phyloP scores from a whole-genome alignment of 2,888 invertebrate genomes.

The Acleris laterana region DNA sequence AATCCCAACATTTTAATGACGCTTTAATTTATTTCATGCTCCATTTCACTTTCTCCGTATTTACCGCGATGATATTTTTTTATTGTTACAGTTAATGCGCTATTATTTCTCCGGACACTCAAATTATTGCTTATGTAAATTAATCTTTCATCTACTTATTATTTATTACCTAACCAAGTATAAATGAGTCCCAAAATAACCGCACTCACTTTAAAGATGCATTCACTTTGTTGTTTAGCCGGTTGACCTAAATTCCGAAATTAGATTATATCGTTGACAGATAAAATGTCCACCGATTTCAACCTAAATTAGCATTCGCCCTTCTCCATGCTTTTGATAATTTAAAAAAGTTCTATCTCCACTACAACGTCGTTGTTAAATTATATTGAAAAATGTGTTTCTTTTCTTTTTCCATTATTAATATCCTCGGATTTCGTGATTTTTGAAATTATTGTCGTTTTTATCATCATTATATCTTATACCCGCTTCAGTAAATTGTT shows the following conservation, averaged over 20 bases:
- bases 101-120: too few relatives aligned
- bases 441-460: constrained; percentile 1
- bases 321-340: constrained; percentile 22
- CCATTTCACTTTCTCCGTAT: too few relatives aligned
- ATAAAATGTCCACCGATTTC: constrained; percentile 27
- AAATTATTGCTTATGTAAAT: too few relatives aligned
- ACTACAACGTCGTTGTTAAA: constrained; percentile 7
- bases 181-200: neutral
- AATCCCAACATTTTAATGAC: too few relatives aligned
- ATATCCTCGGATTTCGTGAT: neutral
- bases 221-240: constrained; percentile 21
- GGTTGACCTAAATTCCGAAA: constrained; percentile 39
- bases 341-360: constrained; percentile 17
- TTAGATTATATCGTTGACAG: constrained; percentile 42
- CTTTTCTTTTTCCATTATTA: constrained; percentile 20
- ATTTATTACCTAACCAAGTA: neutral
- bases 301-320: constrained; percentile 22
- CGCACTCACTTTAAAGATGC: constrained; percentile 16
- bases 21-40: too few relatives aligned
- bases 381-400: neutral
- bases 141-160: too few relatives aligned
- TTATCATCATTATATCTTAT: neutral
- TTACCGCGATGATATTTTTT: too few relatives aligned
- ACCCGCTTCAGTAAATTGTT: too few relatives aligned
- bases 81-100: too few relatives aligned